These are phyloP conservation scores for Myotis lucifugus DNA, from an alignment of 2,113 vertebrate genomes.

Conservation along the genomic window DNA sequence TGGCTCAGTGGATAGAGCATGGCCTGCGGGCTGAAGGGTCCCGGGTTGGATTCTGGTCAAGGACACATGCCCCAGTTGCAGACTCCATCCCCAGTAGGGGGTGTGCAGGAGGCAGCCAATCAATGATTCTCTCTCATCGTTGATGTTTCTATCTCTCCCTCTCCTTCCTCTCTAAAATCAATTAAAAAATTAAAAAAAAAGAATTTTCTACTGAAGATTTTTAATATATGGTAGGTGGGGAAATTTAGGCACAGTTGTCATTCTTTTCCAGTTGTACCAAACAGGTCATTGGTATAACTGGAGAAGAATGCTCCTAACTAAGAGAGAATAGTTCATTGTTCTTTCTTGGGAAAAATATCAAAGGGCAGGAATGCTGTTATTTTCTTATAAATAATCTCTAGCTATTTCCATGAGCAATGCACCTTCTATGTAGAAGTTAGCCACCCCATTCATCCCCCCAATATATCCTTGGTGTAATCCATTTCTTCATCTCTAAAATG, in stretches of 20 bases:
- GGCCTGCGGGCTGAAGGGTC: no score
- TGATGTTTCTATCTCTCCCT: no score
- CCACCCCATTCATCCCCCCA: background rate
- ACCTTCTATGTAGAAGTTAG: background rate
- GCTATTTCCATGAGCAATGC: background rate
- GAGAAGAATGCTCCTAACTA: constrained; percentile 1
- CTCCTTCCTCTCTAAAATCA: no score
- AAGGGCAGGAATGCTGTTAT: background rate
- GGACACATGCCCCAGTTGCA: no score
- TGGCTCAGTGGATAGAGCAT: no score
- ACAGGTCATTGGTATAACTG: constrained; percentile 39
- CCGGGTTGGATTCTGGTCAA: no score
- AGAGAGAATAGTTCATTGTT: constrained; percentile 48
- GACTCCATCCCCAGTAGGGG: no score
- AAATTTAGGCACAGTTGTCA: constrained; percentile 40
- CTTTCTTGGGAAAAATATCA: constrained; percentile 42
- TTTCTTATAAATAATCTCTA: constrained; percentile 56
- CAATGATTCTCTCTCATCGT: no score
- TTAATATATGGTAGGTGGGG: constrained; percentile 37
- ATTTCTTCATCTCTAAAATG: constrained; percentile 54
- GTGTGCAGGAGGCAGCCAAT: no score
- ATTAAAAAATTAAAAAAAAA: background rate
- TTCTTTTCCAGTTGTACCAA: background rate
- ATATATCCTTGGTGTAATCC: background rate
- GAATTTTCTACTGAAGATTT: constrained; percentile 28